phyloP scores from a whole-genome alignment of 2,113 vertebrate genomes.

The Setophaga petechia region DNA sequence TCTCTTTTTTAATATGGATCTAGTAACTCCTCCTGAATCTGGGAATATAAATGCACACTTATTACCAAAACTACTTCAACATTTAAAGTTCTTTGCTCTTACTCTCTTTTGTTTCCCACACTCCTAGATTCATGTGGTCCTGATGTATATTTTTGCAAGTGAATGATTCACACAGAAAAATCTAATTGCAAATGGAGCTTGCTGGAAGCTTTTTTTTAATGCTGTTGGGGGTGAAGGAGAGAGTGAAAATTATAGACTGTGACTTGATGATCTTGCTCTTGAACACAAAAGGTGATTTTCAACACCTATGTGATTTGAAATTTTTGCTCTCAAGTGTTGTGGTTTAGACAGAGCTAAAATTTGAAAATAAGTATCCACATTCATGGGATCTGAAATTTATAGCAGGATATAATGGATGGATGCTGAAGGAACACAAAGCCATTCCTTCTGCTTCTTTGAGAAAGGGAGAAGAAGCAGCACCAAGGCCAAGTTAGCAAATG shows the following conservation, averaged over 20 bases:
- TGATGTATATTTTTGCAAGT: not conserved
- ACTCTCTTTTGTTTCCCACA: not conserved
- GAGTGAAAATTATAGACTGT: not conserved
- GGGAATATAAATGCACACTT: not conserved
- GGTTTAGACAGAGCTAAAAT: not conserved
- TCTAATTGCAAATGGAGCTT: not conserved
- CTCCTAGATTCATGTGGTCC: not conserved
- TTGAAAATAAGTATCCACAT: not conserved
- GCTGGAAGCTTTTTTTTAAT: not conserved
- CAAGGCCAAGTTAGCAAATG: not conserved
- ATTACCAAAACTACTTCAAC: not conserved
- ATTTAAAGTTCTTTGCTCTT: not conserved
- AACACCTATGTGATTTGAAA: not conserved
- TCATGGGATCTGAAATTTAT: not conserved
- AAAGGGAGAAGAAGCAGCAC: not conserved
- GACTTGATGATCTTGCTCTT: not conserved
- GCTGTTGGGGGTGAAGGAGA: not conserved
- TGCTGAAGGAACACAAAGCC: not conserved
- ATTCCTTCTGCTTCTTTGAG: not conserved
- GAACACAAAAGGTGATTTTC: not conserved
- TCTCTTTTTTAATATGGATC: not conserved
- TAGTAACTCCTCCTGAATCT: not conserved
- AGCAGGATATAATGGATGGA: not conserved
- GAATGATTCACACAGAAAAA: slow-evolving; percentile 9
- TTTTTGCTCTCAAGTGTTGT: not conserved